Base-by-base conservation (phyloP, 2,888 invertebrate species). In the Calameuta pallipes region DNA sequence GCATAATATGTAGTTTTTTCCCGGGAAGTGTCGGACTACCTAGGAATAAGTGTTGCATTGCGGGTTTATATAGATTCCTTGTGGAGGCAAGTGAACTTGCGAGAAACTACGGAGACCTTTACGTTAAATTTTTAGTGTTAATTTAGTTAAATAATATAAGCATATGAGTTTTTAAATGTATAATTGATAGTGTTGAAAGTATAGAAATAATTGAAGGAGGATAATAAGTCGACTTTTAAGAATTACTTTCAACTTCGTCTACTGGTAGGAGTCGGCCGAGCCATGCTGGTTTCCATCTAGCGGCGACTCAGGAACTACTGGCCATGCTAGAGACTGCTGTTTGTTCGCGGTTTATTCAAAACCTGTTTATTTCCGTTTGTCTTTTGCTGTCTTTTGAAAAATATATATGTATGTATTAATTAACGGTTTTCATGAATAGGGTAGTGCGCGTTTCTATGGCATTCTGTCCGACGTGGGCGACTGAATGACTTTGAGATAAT, bases 11-110 rank as follows among this genome's bases (percentile, higher is more conserved):
- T 81, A 80, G 84, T 85, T 74, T 74, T 74, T 86, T 75, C 83
- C 89, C 81, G 89, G 85, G 89, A 89, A 89, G 87, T 82, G 84
- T 85, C 89, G 80, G 89, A 89, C 89, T 88, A 89, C 83, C 89
- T 56, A 23, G 79, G 1, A 0, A 11, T 0, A 0, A 34, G 0
- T 4, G 0, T 41, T 11, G 23, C 37, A 71, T 1, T 35, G 35
- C 80, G 37, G 15, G 36, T 81, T 89, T 89, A 89, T 89, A 89
- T 89, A 89, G 30, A 6, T 83, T 86, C 30, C 36, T 73, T 33
- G 37, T 9, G 1, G 1, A 1, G 11, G 1, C n/a, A 6, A 4
- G 37, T 81, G 36, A 73, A 77, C 83, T 81, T 79, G 80, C 81
- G 88, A 83, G 88, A 88, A 86, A 80, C 33, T 23, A 30, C 31